These are phyloP conservation scores for Oopsacas minuta DNA, from an alignment of 37 sponge, comb jelly and placozoan species.

Conservation along the genomic window DNA sequence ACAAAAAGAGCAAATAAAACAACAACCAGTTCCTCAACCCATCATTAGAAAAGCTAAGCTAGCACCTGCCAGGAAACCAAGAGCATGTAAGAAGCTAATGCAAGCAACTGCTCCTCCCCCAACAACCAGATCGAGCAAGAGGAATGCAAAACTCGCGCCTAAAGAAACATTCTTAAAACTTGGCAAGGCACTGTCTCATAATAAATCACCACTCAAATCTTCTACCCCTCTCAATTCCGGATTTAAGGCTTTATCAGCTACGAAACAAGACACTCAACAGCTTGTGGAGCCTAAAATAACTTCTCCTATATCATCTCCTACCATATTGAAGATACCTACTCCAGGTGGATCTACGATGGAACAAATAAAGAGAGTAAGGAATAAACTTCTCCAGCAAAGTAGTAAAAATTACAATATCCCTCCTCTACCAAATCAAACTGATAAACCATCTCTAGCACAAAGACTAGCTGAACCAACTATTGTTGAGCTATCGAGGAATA, in stretches of 20 bases:
- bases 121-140: not conserved
- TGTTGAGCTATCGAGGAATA: not conserved
- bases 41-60: not conserved
- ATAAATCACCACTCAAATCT: not conserved
- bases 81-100: not conserved
- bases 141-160: not conserved
- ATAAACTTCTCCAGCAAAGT: not conserved
- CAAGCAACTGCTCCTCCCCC: not conserved
- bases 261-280: not conserved
- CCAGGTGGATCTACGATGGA: not conserved
- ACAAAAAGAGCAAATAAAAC: not conserved
- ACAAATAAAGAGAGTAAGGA: not conserved
- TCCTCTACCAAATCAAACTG: not conserved
- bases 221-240: not conserved
- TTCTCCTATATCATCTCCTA: not conserved
- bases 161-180: not conserved
- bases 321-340: not conserved
- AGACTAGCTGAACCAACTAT: not conserved
- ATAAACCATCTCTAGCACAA: not conserved
- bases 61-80: conserved; percentile 4
- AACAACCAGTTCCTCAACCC: not conserved
- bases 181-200: not conserved
- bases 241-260: not conserved
- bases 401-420: not conserved
- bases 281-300: not conserved